Evolutionary conservation across 2,797 vertebrate genomes (phyloP).

Genomic region (Alfaro cultratus): DNA sequence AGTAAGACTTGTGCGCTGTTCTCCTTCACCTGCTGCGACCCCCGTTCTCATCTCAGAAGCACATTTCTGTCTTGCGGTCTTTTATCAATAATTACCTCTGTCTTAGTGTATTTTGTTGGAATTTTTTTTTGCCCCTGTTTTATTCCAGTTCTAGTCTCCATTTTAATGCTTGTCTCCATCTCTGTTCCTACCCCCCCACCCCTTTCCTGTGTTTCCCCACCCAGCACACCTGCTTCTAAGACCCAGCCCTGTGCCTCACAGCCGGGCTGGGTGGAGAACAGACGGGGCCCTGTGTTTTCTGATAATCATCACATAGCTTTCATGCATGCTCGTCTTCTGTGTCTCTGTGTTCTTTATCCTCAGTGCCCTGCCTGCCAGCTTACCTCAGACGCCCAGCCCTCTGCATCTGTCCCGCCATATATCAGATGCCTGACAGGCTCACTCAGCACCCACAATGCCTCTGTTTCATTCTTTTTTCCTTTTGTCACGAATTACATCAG

Average conservation of each 20-base stretch:
- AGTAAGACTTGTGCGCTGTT: conserved; percentile 32
- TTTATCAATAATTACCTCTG: conserved; percentile 48
- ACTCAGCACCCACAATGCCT: conserved; percentile 60
- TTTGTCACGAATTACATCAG: conserved; percentile 49
- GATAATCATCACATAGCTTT: conserved; percentile 83
- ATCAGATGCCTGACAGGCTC: conserved; percentile 74
- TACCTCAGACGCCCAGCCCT: conserved; percentile 53
- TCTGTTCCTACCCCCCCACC: conserved; percentile 1
- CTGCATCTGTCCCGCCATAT: conserved; percentile 72
- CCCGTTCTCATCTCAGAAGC: conserved; percentile 38
- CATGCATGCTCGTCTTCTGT: conserved; percentile 73
- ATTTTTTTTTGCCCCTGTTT: conserved; percentile 24
- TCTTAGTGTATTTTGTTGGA: conserved; percentile 28
- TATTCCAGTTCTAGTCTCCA: conserved; percentile 23
- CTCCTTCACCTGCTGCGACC: conserved; percentile 54
- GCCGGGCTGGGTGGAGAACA: conserved; percentile 72
- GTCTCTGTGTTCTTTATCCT: conserved; percentile 45
- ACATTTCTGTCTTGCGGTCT: conserved; percentile 33
- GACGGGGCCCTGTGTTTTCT: conserved; percentile 78
- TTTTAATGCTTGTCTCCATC: conserved; percentile 17
- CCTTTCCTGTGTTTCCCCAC: conserved; percentile 18
- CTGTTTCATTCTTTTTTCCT: conserved; percentile 59
- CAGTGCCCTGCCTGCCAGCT: conserved; percentile 58
- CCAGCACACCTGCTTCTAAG: conserved; percentile 80
- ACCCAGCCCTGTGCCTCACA: conserved; percentile 62